Evolutionary conservation across 2,888 invertebrate species (phyloP).

Genomic region (Dorcus hopei): DNA sequence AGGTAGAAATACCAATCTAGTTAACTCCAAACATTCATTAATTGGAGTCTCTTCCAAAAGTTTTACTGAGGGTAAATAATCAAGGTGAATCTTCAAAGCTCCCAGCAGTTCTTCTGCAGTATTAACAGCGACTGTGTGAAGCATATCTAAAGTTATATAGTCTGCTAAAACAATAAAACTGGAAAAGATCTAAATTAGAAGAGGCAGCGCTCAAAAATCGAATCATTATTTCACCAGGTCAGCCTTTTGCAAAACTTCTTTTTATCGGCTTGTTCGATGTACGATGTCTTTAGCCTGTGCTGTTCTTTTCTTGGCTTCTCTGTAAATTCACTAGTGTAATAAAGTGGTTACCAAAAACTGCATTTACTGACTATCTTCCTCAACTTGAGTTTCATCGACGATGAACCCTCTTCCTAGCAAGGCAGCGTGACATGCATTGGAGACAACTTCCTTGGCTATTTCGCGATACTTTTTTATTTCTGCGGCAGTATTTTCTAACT

Average conservation of each 20-base stretch:
- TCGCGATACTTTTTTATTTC: constrained; percentile 52
- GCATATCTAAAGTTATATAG: constrained; percentile 67
- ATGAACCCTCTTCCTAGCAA: constrained; percentile 74
- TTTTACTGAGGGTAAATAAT: constrained; percentile 52
- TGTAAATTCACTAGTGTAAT: not conserved
- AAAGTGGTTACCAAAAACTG: not conserved
- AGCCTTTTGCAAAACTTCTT: constrained; percentile 75
- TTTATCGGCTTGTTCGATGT: constrained; percentile 83
- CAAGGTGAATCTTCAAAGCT: constrained; percentile 56
- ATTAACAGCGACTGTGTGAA: constrained; percentile 62
- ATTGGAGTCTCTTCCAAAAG: constrained; percentile 46
- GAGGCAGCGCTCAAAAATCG: not conserved
- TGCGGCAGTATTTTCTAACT: constrained; percentile 39
- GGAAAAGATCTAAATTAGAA: constrained; percentile 2
- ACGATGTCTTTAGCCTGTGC: constrained; percentile 68
- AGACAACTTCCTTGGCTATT: constrained; percentile 57
- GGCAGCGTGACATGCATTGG: constrained; percentile 72
- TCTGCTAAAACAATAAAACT: constrained; percentile 72
- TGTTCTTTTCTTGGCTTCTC: constrained; percentile 26
- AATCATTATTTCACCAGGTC: constrained; percentile 59
- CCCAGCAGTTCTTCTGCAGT: constrained; percentile 60
- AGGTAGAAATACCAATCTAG: constrained; percentile 48
- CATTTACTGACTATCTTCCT: constrained; percentile 6
- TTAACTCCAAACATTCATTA: constrained; percentile 53
- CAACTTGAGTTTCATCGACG: constrained; percentile 59